A percentile compares a stretch with the other conserved stretches of the same genome.
These are phyloP conservation scores for Pammene aurita DNA, from an alignment of 2,888 invertebrate species.

Conservation along the genomic window DNA sequence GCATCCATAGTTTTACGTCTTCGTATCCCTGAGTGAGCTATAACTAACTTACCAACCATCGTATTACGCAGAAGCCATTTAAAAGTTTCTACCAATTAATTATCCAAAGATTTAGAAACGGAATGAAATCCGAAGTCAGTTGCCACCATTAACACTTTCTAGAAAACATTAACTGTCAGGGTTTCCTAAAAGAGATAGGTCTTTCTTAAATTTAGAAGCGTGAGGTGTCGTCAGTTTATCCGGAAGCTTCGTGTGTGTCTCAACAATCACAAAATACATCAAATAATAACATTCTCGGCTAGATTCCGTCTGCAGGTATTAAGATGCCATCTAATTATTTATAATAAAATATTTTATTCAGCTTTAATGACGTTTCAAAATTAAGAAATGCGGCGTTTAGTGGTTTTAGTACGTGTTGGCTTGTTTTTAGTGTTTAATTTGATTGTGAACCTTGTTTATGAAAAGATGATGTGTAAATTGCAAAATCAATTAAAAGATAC, in stretches of 20 bases:
- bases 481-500: background rate
- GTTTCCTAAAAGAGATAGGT: background rate
- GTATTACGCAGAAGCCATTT: background rate
- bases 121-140: background rate
- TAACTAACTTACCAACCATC: background rate
- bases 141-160: background rate
- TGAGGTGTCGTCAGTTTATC: slow-evolving; percentile 42
- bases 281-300: slow-evolving; percentile 59
- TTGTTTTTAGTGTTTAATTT: background rate
- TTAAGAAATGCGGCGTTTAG: slow-evolving; percentile 15
- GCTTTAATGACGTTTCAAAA: slow-evolving; percentile 11
- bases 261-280: slow-evolving; percentile 48
- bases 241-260: slow-evolving; percentile 76
- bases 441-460: background rate
- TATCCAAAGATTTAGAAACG: slow-evolving; percentile 12
- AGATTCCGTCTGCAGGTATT: slow-evolving; percentile 68
- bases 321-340: slow-evolving; percentile 39
- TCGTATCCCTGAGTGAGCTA: background rate
- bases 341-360: slow-evolving; percentile 32
- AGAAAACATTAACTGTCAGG: background rate
- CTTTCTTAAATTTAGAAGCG: background rate
- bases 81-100: slow-evolving; percentile 7
- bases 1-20: too few species aligned
- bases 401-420: background rate
- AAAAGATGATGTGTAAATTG: background rate